Evolutionary conservation across 2,888 invertebrate genomes (phyloP).

Genomic region (Amphipyra berbera): DNA sequence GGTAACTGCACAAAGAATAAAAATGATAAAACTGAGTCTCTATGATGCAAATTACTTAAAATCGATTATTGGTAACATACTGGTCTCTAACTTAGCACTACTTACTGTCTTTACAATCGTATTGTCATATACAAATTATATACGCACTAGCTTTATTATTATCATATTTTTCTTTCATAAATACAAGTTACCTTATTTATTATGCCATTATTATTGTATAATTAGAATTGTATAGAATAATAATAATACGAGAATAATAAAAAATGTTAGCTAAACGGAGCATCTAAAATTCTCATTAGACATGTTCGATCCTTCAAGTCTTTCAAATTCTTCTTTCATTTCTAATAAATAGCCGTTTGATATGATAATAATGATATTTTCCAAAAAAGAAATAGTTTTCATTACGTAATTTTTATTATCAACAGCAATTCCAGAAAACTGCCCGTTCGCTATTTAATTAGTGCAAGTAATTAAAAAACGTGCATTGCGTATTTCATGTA

Average conservation of each 20-base stretch:
- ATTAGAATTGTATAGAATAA: slow-evolving; percentile 55
- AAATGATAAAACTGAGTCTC: neutral
- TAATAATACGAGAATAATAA: slow-evolving; percentile 55
- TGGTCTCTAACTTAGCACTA: slow-evolving; percentile 77
- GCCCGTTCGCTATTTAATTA: slow-evolving; percentile 5
- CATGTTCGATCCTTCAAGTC: slow-evolving; percentile 40
- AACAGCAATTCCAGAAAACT: slow-evolving; percentile 32
- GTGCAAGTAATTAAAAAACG: slow-evolving; percentile 11
- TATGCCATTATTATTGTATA: slow-evolving; percentile 51
- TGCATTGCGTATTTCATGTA: neutral
- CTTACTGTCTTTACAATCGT: slow-evolving; percentile 71
- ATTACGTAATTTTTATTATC: slow-evolving; percentile 34
- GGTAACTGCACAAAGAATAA: slow-evolving; percentile 19
- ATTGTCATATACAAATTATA: slow-evolving; percentile 74
- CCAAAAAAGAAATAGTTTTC: slow-evolving; percentile 28
- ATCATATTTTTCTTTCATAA: slow-evolving; percentile 49
- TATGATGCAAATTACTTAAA: slow-evolving; percentile 28
- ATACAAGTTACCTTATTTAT: slow-evolving; percentile 42
- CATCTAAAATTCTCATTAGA: slow-evolving; percentile 42
- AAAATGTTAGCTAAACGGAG: slow-evolving; percentile 49
- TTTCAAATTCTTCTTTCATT: slow-evolving; percentile 43
- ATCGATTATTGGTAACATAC: slow-evolving; percentile 58
- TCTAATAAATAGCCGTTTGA: slow-evolving; percentile 63
- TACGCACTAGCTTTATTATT: slow-evolving; percentile 50
- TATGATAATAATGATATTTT: slow-evolving; percentile 80